phyloP scores from a whole-genome alignment of 2,888 invertebrate species.

The Ichneumoninae sp. region DNA sequence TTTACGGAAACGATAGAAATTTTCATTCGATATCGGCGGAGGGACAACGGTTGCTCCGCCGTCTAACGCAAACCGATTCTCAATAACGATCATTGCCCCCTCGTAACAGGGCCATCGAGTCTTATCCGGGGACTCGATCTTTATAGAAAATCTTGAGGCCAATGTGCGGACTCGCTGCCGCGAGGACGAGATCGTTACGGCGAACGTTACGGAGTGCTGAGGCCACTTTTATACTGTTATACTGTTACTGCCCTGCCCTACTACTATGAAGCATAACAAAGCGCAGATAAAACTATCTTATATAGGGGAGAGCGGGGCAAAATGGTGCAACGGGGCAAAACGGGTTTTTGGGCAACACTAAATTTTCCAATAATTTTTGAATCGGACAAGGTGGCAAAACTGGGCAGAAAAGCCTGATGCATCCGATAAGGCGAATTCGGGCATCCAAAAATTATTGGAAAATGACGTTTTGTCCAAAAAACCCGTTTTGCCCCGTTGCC shows the following conservation, averaged over 20 bases:
- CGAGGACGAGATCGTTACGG: slow-evolving; percentile 23
- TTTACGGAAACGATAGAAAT: background rate
- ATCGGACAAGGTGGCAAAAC: no score
- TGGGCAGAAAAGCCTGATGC: no score
- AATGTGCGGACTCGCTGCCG: slow-evolving; percentile 21
- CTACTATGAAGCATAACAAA: slow-evolving; percentile 29
- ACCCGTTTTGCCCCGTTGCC: no score
- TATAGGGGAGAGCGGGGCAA: background rate
- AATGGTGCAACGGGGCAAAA: no score
- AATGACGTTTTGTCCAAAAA: no score
- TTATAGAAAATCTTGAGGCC: slow-evolving; percentile 38
- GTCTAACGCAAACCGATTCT: slow-evolving; percentile 21
- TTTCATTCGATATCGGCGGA: slow-evolving; percentile 6
- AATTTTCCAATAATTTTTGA: no score
- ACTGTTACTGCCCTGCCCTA: slow-evolving; percentile 25
- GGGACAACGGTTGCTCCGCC: slow-evolving; percentile 21
- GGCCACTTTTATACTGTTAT: slow-evolving; percentile 32
- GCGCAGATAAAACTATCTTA: slow-evolving; percentile 7
- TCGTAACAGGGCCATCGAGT: slow-evolving; percentile 35
- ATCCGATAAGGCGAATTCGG: no score
- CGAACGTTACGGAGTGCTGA: slow-evolving; percentile 35
- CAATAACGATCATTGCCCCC: slow-evolving; percentile 53
- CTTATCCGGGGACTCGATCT: slow-evolving; percentile 51
- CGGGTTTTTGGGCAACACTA: no score
- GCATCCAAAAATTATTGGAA: no score